These are phyloP conservation scores for Lymantria monacha DNA, from an alignment of 2,888 invertebrate species.

Conservation along the genomic window DNA sequence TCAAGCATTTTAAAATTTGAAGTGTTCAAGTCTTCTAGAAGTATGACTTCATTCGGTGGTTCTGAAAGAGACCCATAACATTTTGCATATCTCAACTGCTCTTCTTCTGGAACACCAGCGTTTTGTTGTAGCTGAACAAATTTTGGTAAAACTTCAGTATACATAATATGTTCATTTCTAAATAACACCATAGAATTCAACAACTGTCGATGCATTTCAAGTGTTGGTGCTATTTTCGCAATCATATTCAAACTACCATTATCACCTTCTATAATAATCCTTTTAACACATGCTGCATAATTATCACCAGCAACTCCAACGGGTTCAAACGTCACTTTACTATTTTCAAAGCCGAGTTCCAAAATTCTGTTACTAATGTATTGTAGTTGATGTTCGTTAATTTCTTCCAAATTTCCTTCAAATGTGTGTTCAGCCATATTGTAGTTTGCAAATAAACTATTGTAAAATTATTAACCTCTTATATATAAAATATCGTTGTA, in stretches of 20 bases:
- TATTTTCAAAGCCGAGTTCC: conserved; percentile 35
- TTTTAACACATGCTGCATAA: conserved; percentile 37
- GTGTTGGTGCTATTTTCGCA: conserved; percentile 44
- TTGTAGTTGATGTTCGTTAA: conserved; percentile 36
- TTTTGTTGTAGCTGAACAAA: conserved; percentile 39
- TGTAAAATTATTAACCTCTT: not conserved
- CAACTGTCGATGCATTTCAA: conserved; percentile 24
- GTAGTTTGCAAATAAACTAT: not conserved
- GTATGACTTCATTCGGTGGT: conserved; percentile 40
- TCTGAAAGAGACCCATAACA: conserved; percentile 46
- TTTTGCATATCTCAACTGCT: conserved; percentile 38
- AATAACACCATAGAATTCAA: conserved; percentile 31
- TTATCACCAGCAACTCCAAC: conserved; percentile 47
- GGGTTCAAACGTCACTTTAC: conserved; percentile 32
- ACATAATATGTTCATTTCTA: conserved; percentile 46
- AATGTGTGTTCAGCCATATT: conserved; percentile 35
- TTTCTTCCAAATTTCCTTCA: conserved; percentile 34
- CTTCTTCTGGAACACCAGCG: conserved; percentile 38
- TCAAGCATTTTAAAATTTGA: conserved; percentile 42
- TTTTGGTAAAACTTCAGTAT: conserved; percentile 43
- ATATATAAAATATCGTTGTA: not conserved
- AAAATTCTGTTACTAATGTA: conserved; percentile 41
- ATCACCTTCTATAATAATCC: conserved; percentile 33
- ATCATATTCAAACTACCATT: conserved; percentile 36
- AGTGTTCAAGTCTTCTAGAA: conserved; percentile 50